These are phyloP conservation scores for Entomyzon cyanotis DNA, from an alignment of 2,113 vertebrate genomes.

Conservation along the genomic window DNA sequence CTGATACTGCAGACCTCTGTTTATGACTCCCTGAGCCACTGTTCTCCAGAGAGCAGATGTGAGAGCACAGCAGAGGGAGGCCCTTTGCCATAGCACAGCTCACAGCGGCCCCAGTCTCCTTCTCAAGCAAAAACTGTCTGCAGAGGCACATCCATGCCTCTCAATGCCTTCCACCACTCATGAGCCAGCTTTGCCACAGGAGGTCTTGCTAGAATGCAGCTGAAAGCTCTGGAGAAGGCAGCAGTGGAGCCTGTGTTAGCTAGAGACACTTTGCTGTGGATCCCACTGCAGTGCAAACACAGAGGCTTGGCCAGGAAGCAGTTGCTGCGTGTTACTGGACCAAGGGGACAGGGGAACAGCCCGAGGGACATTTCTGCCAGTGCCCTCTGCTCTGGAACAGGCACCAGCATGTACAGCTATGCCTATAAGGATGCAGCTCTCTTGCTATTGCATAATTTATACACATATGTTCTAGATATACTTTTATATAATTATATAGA, in stretches of 20 bases:
- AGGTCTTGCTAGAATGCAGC: background rate
- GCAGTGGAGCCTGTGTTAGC: background rate
- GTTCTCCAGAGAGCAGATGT: background rate
- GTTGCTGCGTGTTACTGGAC: accelerated
- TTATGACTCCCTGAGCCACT: background rate
- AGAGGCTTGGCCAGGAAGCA: background rate
- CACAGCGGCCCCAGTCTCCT: accelerated
- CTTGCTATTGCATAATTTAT: background rate
- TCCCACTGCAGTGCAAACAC: background rate
- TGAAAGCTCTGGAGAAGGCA: background rate
- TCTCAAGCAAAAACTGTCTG: background rate
- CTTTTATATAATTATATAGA: background rate
- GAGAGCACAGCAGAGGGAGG: background rate
- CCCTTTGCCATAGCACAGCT: background rate
- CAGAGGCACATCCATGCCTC: background rate
- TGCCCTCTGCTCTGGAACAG: background rate
- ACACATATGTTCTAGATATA: accelerated
- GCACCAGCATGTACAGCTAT: accelerated
- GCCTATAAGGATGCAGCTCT: background rate
- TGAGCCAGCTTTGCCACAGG: background rate
- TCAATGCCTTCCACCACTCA: background rate
- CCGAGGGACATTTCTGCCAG: background rate
- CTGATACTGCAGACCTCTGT: background rate
- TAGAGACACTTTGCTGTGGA: accelerated
- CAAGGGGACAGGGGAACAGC: background rate